phyloP scores from a whole-genome alignment of 2,888 invertebrate species.

The Oscheius sp. region DNA sequence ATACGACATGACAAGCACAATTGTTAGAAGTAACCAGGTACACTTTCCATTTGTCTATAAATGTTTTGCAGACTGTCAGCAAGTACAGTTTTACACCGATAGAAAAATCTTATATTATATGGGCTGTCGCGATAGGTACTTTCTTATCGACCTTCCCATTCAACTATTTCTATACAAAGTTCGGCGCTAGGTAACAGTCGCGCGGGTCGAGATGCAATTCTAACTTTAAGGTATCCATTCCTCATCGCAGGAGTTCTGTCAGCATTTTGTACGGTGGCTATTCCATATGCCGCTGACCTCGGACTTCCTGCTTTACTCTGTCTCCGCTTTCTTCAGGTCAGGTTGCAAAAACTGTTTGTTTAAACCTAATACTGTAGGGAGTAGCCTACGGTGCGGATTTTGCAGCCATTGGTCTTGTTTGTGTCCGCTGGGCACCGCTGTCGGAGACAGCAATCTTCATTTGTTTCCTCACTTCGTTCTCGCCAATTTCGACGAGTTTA shows the following conservation, averaged over 20 bases:
- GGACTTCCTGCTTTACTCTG: constrained; percentile 41
- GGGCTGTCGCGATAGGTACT: constrained; percentile 64
- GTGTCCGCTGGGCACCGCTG: constrained; percentile 63
- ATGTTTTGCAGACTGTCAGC: constrained; percentile 41
- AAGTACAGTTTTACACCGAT: constrained; percentile 54
- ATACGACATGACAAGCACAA: constrained; percentile 42
- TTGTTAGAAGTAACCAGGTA: constrained; percentile 10
- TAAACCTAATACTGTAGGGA: constrained; percentile 42
- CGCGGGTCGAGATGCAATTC: not conserved
- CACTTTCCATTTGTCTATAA: not conserved
- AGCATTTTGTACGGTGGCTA: constrained; percentile 46
- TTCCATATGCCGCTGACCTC: constrained; percentile 49
- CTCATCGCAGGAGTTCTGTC: constrained; percentile 55
- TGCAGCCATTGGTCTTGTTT: constrained; percentile 59
- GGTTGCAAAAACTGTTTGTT: not conserved
- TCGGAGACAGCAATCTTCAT: constrained; percentile 65
- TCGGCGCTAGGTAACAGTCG: constrained; percentile 54
- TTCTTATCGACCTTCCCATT: constrained; percentile 65
- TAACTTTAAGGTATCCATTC: constrained; percentile 42
- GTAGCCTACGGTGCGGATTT: constrained; percentile 61
- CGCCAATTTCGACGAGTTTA: constrained; percentile 59
- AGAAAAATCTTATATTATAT: constrained; percentile 59
- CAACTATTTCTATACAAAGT: constrained; percentile 57
- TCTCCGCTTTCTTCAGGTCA: constrained; percentile 56
- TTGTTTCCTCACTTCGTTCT: constrained; percentile 62